These are phyloP conservation scores for Lasioglossum villosulum DNA, from an alignment of 2,888 invertebrate genomes.

Conservation along the genomic window DNA sequence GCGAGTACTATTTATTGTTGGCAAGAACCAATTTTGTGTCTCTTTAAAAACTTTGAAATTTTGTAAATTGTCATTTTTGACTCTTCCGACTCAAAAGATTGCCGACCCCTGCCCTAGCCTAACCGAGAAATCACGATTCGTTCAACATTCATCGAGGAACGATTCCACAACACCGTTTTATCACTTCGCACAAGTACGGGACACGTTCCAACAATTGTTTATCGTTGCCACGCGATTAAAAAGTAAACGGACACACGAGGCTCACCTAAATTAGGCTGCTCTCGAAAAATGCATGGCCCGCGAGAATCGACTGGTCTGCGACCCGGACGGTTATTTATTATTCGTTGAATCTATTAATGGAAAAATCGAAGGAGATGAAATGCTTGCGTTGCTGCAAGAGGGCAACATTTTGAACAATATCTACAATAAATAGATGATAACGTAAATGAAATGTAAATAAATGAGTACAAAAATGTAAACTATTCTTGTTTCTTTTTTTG, in stretches of 20 bases:
- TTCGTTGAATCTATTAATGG: background rate
- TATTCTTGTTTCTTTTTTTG: too few species aligned
- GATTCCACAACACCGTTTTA: background rate
- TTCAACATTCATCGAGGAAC: background rate
- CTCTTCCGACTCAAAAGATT: too few species aligned
- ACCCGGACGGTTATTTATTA: background rate
- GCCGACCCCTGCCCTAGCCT: background rate
- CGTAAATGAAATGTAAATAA: too few species aligned
- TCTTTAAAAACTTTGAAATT: too few species aligned
- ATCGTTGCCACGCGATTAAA: slow-evolving; percentile 5
- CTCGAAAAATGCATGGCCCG: background rate
- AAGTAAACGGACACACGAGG: background rate
- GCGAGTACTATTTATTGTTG: too few species aligned
- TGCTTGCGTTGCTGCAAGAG: too few species aligned
- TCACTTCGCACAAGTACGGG: background rate
- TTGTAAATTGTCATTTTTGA: too few species aligned
- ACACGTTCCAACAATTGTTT: background rate
- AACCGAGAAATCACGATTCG: background rate
- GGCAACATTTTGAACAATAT: too few species aligned
- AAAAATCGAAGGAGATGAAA: background rate
- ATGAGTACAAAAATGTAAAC: too few species aligned
- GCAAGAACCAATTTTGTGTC: too few species aligned
- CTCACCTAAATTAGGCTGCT: background rate
- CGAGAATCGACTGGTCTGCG: slow-evolving; percentile 1
- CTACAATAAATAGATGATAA: too few species aligned